These are phyloP conservation scores for Gallinago media DNA, from an alignment of 2,113 vertebrate genomes.

Conservation along the genomic window DNA sequence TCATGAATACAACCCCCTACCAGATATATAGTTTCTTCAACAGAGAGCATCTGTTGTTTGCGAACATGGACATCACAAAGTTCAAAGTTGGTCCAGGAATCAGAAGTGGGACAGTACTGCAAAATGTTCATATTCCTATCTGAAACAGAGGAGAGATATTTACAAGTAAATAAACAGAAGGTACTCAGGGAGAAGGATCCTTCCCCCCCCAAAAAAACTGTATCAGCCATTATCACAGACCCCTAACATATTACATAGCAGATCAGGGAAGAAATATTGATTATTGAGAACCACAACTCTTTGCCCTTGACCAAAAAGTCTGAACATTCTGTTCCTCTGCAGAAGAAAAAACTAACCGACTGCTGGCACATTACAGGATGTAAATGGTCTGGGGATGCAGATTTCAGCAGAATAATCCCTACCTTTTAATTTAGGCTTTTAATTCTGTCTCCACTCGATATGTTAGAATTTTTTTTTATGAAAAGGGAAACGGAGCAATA, in stretches of 20 bases:
- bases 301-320: neutral
- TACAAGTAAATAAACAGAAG: neutral
- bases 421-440: neutral
- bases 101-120: conserved; percentile 89
- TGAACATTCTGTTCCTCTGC: neutral
- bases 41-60: conserved; percentile 98
- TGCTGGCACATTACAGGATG: neutral
- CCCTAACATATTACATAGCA: neutral
- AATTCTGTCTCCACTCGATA: neutral
- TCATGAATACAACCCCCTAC: conserved; percentile 93
- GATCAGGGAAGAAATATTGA: neutral
- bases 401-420: neutral
- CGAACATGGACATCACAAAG: conserved; percentile 88
- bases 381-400: neutral
- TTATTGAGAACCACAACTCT: neutral
- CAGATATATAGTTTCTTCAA: conserved; percentile 94
- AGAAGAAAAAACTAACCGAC: neutral
- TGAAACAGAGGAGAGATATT: conserved; percentile 64
- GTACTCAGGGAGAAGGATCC: neutral
- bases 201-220: neutral
- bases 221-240: neutral
- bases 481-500: neutral
- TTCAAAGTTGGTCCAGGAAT: conserved; percentile 87
- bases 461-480: neutral
- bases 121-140: conserved; percentile 92